Percentiles rank a stretch among this genome's conserved stretches.
Conservation (phyloP, 2,113 vertebrate species). For the Calcarius ornatus region DNA sequence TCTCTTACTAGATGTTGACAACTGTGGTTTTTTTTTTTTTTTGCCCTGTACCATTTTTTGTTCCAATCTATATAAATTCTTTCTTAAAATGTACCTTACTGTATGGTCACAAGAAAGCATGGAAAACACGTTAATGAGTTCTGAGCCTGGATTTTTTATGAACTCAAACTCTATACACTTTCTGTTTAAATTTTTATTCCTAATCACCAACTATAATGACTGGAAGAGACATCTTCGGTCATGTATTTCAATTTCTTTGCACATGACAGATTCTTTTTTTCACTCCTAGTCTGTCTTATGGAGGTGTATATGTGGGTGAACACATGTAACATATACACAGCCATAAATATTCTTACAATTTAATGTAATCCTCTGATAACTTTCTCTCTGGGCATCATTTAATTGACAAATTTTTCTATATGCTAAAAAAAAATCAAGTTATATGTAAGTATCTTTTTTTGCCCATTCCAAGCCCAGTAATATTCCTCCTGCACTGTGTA, state of each 20-base stretch:
- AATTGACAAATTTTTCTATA: not conserved
- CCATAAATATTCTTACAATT: not conserved
- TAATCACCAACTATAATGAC: not conserved
- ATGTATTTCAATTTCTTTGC: not conserved
- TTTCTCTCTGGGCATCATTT: not conserved
- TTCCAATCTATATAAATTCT: not conserved
- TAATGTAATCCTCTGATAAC: not conserved
- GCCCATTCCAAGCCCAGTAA: not conserved
- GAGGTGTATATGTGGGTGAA: not conserved
- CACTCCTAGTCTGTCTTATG: not conserved
- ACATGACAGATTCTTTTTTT: not conserved
- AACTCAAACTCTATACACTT: not conserved
- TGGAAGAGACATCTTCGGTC: not conserved
- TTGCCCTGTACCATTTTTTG: not conserved
- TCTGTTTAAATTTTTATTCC: not conserved
- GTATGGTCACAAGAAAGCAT: not conserved
- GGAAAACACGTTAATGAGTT: slow-evolving; percentile 1
- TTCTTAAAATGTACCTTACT: slow-evolving; percentile 16
- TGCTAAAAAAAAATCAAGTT: not conserved
- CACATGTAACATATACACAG: not conserved
- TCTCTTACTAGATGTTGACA: not conserved
- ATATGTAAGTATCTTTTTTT: not conserved
- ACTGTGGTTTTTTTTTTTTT: not conserved
- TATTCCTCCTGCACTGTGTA: not conserved
- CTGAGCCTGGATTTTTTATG: slow-evolving; percentile 13